Conservation (phyloP, 2,888 invertebrate genomes). For the Leptopilina syphax region DNA sequence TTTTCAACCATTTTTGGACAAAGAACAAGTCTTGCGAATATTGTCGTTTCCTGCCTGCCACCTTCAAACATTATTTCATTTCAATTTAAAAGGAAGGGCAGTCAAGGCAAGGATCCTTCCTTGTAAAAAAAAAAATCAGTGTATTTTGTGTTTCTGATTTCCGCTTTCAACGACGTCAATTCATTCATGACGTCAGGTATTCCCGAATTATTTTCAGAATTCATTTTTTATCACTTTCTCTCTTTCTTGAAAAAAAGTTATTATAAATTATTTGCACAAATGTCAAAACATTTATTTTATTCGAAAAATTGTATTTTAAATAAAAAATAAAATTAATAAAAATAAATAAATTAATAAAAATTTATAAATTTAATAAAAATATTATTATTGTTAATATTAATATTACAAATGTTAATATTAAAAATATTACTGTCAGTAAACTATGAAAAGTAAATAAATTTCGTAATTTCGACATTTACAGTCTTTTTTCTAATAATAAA, state of each 20-base stretch:
- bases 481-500: no score
- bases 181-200: slow-evolving; percentile 11
- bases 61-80: slow-evolving; percentile 28
- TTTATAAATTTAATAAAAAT: no score
- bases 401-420: no score
- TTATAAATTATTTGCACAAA: no score
- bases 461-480: no score
- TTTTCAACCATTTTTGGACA: slow-evolving; percentile 27
- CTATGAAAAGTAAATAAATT: no score
- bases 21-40: slow-evolving; percentile 15
- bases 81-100: slow-evolving; percentile 28
- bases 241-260: neutral
- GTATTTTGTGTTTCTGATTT: slow-evolving; percentile 7
- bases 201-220: neutral
- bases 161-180: neutral
- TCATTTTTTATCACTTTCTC: neutral
- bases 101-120: slow-evolving; percentile 11
- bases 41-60: slow-evolving; percentile 23
- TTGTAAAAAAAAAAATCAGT: neutral
- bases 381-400: no score
- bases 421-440: no score
- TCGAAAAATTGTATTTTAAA: neutral
- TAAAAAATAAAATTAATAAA: no score
- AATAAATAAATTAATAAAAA: no score
- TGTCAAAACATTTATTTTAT: neutral